Base-by-base conservation (phyloP, 2,797 vertebrate species). In the Picus viridis region DNA sequence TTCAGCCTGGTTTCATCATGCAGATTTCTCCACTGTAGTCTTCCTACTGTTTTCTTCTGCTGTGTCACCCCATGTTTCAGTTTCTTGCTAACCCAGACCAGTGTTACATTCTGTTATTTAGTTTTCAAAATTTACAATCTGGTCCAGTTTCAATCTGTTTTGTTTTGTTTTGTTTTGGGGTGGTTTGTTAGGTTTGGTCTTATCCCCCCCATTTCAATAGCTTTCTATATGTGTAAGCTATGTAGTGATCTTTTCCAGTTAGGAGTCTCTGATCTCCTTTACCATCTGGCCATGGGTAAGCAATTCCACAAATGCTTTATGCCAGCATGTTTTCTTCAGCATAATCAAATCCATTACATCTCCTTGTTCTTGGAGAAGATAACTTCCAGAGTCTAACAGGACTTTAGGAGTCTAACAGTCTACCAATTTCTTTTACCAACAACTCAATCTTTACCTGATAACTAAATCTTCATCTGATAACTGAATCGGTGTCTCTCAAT, bases 231-330 rank as follows among this genome's bases (percentile, higher is more conserved):
- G 49, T 86, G 94, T 77, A 84, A 69, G 36, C 41, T 90, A 78
- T 79, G 53, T 83, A 75, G 36, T 45, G 75, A 77, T 96, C 86
- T 80, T 92, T 90, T 95, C 54, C 86, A 92, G 93, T 90, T 90
- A 36, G 20, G 51, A 83, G 49, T 85, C 89, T 94, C 85, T 87
- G 92, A 90, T 87, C 78, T 41, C 84, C 79, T 83, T 90, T 87
- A 73, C 90, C 93, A 89, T 90, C 94, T 94, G 92, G 82, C 72
- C 76, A 65, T 74, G 54, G 75, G 90, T 54, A 32, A 94, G 56
- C 51, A 89, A 80, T 90, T 77, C 51, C 69, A 62, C 63, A 83
- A 90, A 88, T 1, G 5, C 14, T 77, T 93, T 83, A 58, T 90
- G 92, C 61, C 8, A 54, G 12, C 32, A 39, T 45, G 32, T 92